phyloP scores from a whole-genome alignment of 2,888 invertebrate genomes.

The Micoletzkya japonica region DNA sequence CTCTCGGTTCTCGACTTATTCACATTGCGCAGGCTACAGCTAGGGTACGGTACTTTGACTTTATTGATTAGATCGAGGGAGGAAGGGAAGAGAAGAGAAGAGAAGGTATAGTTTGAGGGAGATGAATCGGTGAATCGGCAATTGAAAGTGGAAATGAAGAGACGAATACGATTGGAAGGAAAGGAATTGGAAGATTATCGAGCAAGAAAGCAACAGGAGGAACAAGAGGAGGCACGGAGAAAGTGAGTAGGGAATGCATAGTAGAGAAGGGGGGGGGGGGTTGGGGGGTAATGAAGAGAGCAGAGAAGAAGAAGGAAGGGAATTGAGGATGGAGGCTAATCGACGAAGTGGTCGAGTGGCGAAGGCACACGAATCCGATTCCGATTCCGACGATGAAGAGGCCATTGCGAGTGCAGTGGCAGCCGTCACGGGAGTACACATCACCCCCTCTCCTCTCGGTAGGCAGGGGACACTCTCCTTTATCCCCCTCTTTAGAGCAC shows the following conservation, averaged over 20 bases:
- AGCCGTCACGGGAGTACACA: conserved; percentile 48
- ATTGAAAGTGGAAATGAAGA: conserved; percentile 48
- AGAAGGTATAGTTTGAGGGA: not conserved
- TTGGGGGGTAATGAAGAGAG: not conserved
- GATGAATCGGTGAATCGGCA: no score
- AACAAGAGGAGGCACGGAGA: conserved; percentile 63
- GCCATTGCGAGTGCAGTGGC: conserved; percentile 62
- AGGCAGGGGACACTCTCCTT: no score
- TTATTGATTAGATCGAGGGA: not conserved
- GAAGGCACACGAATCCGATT: conserved; percentile 15
- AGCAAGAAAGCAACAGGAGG: conserved; percentile 66
- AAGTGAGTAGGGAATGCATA: no score
- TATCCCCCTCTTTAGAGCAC: no score
- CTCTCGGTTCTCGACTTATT: conserved; percentile 69
- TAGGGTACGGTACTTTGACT: not conserved
- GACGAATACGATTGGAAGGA: conserved; percentile 70
- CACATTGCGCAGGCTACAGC: conserved; percentile 45
- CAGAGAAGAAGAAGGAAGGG: not conserved
- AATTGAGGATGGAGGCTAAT: conserved; percentile 44
- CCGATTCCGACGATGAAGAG: conserved; percentile 35
- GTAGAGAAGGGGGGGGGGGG: conserved; percentile 22
- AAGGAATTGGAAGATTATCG: conserved; percentile 70
- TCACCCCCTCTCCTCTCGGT: no score
- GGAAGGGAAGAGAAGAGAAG: not conserved
- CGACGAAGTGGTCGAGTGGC: conserved; percentile 43